Base-by-base conservation (phyloP, 2,797 vertebrate species). In the Channallabes apus region DNA sequence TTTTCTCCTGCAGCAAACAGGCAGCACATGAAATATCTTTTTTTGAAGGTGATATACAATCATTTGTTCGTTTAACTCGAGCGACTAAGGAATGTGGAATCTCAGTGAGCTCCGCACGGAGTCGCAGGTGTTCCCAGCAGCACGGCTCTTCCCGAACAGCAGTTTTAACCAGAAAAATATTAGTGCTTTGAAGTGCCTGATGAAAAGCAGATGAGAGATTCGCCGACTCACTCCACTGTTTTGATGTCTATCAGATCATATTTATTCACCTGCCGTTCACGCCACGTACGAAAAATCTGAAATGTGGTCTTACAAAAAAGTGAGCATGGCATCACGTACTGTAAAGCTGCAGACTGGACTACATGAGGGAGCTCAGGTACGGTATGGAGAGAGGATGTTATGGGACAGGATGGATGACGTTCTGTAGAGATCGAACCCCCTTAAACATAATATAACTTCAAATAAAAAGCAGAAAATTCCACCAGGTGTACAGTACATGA, bases 161-260 rank as follows among this genome's bases (percentile, higher is more conserved):
- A 51, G 59, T 77, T 76, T 85, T 73, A 84, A 71, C 46, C 82
- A 83, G 73, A 86, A 89, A 91, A 90, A 83, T 78, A 84, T 72
- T 86, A 68, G 85, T 67, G n/a, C 87, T 90, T 86, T 90, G 87
- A 90, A 89, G 88, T 76, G 56, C 86, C 68, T 90, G 88, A 90
- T 90, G 86, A 89, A 88, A 87, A 87, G 85, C 85, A 85, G 82
- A 90, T 87, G 89, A 89, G 85, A 89, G 87, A 83, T 86, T 87
- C 87, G 84, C 88, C 86, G 84, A 79, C 80, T 27, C 81, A 84
- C 69, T 87, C 78, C 84, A 76, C 75, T 75, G 73, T 81, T 79
- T 90, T 89, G 84, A 89, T 90, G 88, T 89, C 86, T 90, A 85
- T 84, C 83, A 86, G 85, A 75, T 77, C 80, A 81, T 86, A 89